These are phyloP conservation scores for Oeneis ivallda DNA, from an alignment of 2,888 invertebrate species.

Conservation along the genomic window DNA sequence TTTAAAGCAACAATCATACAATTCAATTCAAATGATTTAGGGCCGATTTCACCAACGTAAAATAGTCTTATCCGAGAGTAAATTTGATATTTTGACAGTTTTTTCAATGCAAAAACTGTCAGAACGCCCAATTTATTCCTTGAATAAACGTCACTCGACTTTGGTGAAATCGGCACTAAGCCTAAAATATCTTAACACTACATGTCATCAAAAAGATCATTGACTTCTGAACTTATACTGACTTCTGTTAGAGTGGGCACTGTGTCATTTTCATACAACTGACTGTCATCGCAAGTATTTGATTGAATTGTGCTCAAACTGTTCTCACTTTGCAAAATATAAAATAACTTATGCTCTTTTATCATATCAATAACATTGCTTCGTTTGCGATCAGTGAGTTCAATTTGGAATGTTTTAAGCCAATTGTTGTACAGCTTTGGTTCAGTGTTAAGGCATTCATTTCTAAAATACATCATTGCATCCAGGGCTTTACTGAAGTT, in stretches of 20 bases:
- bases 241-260: conserved; percentile 62
- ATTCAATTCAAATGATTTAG: too few relatives aligned
- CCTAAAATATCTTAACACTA: conserved; percentile 41
- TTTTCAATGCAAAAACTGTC: too few relatives aligned
- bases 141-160: too few relatives aligned
- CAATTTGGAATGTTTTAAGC: conserved; percentile 62
- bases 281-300: conserved; percentile 63
- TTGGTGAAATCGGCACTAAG: too few relatives aligned
- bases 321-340: conserved; percentile 67
- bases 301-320: conserved; percentile 55
- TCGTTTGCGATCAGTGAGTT: conserved; percentile 55
- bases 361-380: conserved; percentile 54
- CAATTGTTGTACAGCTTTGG: conserved; percentile 68
- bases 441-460: conserved; percentile 59
- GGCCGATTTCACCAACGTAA: too few relatives aligned
- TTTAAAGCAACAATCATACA: neutral
- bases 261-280: conserved; percentile 72
- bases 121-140: too few relatives aligned
- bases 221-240: conserved; percentile 61
- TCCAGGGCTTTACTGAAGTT: conserved; percentile 62
- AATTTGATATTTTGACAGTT: too few relatives aligned
- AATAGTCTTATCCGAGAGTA: too few relatives aligned
- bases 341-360: conserved; percentile 56
- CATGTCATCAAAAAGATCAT: conserved; percentile 74
- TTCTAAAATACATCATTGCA: conserved; percentile 62